Base-by-base conservation (phyloP, 2,888 invertebrate genomes). In the Tholera decimalis region DNA sequence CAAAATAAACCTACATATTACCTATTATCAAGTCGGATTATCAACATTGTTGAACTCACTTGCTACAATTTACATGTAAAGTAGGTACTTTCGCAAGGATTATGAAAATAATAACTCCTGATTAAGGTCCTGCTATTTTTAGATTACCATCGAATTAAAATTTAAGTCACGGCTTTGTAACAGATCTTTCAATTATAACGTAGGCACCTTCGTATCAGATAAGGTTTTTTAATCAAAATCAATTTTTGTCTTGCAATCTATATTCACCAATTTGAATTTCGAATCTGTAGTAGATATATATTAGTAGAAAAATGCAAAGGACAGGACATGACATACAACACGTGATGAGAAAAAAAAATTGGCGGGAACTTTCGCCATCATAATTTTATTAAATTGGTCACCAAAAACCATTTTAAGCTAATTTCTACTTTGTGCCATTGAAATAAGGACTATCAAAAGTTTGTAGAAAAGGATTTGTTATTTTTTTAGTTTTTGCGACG, bases 401-500 rank as follows among this genome's bases (percentile, higher is more conserved):
- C 1, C 8, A 55, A 64, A 59, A 18, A 18, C 0, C 33, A 30
- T 35, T 49, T 58, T 13, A 61, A 47, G 26, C 37, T 4, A 69
- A 37, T 69, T 53, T 64, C 50, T 37, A 55, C 71, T 51, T 58
- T 69, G 43, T 4, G 0, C 0, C 20, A 4, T 39, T 6, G 41
- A 11, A 41, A 66, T 77, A 75, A 62, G 70, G 55, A 22, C 70
- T 35, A 49, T 9, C 15, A 9, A 13, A 18, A 7, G 24, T 11
- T 41, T 43, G n/a, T 18, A n/a, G 1, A 43, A 47, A 49, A 53
- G 53, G 22, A 61, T 59, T 57, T 67, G 62, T 69, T 67, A 66
- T 70, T 70, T 67, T 67, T 70, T 70, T 15, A 8, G 22, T 49
- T 79, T 85, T 88, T 83, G 73, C 75, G 74, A 66, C 62, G 69